A percentile compares a stretch with the other conserved stretches of the same genome.
Evolutionary conservation across 2,797 vertebrate genomes (phyloP).

Genomic region (Leucoraja ocellata): DNA sequence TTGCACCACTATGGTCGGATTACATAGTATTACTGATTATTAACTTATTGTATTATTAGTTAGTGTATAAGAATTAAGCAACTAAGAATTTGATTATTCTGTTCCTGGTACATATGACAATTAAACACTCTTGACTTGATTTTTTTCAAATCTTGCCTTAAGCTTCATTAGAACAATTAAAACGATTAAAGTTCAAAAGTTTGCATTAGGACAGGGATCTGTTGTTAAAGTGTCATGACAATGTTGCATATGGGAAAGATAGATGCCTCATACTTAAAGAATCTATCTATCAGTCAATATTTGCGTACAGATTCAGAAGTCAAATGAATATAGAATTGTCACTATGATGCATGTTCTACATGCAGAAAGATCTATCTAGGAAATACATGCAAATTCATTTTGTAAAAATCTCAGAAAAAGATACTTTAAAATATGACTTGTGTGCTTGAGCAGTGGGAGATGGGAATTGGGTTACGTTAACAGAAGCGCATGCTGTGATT

Average conservation of each 20-base stretch:
- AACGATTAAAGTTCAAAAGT: neutral
- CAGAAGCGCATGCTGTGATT: constrained; percentile 13
- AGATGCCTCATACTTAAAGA: neutral
- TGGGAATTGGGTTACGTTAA: neutral
- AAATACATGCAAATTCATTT: neutral
- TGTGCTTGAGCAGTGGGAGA: neutral
- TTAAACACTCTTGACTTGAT: too few species aligned
- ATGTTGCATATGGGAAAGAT: neutral
- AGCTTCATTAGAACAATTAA: neutral
- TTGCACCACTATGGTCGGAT: too few species aligned
- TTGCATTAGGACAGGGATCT: neutral
- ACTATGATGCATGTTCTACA: neutral
- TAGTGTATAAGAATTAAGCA: too few species aligned
- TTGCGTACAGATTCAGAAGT: neutral
- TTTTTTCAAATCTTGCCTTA: neutral
- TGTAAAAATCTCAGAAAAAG: neutral
- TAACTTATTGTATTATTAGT: too few species aligned
- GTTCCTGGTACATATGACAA: too few species aligned
- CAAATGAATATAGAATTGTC: neutral
- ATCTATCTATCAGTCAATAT: neutral
- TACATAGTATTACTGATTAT: too few species aligned
- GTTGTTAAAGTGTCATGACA: neutral
- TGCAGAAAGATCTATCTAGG: neutral
- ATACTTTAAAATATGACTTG: neutral
- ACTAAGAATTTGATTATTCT: too few species aligned